Percentiles rank a stretch among this genome's conserved stretches.
Conservation (phyloP, 2,797 vertebrate species). For the Tokudaia muenninki region DNA sequence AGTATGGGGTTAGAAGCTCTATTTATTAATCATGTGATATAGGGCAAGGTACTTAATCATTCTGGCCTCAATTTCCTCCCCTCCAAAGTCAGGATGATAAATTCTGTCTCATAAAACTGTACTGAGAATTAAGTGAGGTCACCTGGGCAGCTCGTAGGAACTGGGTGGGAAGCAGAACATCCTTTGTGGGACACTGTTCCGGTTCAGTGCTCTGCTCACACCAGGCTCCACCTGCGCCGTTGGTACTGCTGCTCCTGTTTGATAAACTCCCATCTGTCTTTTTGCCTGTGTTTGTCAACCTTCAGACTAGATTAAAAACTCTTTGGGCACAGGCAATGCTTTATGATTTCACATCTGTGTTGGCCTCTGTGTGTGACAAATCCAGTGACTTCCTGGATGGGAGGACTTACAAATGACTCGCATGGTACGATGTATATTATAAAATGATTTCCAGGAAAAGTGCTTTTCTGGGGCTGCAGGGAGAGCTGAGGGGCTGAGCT, state of each 20-base stretch:
- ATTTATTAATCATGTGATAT: conserved; percentile 7
- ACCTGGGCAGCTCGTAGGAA: background rate
- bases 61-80: conserved; percentile 60
- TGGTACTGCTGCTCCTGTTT: background rate
- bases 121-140: conserved; percentile 45
- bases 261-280: background rate
- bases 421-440: rapidly evolving
- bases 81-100: conserved; percentile 44
- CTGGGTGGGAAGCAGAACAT: background rate
- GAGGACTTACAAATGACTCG: background rate
- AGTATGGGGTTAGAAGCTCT: background rate
- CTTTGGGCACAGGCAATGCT: background rate
- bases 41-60: conserved; percentile 13
- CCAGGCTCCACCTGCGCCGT: background rate
- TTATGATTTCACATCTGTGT: background rate
- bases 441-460: background rate
- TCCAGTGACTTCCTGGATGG: background rate
- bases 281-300: background rate
- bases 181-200: background rate
- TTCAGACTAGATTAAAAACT: conserved; percentile 23
- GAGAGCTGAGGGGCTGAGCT: background rate
- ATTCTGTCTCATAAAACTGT: conserved; percentile 35
- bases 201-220: background rate
- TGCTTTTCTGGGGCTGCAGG: background rate
- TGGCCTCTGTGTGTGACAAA: background rate